Conservation (phyloP, 1,140 invertebrate genomes). For the Drosophila takahashii region DNA sequence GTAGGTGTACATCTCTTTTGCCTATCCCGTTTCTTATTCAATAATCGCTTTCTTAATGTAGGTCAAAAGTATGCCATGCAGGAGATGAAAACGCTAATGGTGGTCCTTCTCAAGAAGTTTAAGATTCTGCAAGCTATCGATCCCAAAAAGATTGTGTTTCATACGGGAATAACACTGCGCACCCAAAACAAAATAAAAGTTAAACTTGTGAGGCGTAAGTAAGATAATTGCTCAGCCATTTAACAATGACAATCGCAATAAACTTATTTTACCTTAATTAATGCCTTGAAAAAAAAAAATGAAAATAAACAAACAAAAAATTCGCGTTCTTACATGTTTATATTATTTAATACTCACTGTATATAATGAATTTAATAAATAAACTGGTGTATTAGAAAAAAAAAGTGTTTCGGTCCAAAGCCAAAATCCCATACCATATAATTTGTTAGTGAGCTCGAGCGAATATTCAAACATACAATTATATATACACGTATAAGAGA, state of each 20-base stretch:
- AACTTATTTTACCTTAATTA: neutral
- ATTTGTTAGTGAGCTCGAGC: neutral
- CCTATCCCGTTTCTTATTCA: neutral
- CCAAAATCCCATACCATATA: neutral
- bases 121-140: conserved; percentile 76
- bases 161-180: conserved; percentile 66
- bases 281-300: neutral
- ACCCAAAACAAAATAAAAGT: conserved; percentile 61
- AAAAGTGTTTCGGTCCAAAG: neutral
- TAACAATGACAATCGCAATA: too few relatives aligned
- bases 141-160: conserved; percentile 56
- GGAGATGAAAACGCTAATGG: conserved; percentile 85
- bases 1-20: conserved; percentile 19
- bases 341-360: neutral
- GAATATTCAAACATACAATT: neutral
- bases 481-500: neutral
- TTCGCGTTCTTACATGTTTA: neutral
- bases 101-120: conserved; percentile 82
- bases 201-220: conserved; percentile 50
- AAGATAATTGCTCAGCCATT: conserved; percentile 7
- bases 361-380: neutral
- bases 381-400: conserved; percentile 3
- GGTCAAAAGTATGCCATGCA: conserved; percentile 85
- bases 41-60: conserved; percentile 9
- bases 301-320: neutral